These are phyloP conservation scores for Rousettus leschenaultii DNA, from an alignment of 2,113 vertebrate species.

Conservation along the genomic window DNA sequence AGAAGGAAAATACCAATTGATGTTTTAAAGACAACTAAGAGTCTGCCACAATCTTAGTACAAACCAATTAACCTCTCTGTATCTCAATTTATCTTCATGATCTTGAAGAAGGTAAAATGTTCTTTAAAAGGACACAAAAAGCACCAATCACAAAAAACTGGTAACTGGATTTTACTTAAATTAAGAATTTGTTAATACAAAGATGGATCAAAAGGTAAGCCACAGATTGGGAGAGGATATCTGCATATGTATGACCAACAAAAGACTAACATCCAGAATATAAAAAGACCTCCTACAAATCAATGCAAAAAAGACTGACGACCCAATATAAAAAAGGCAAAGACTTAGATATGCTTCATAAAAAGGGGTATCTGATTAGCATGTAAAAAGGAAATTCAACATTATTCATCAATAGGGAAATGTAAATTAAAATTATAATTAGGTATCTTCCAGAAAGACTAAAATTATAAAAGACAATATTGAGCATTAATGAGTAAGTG, in stretches of 20 bases:
- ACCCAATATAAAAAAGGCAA: neutral
- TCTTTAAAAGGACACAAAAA: slow-evolving; percentile 28
- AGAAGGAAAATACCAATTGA: neutral
- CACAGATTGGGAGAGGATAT: neutral
- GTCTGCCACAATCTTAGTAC: neutral
- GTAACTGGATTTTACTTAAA: slow-evolving; percentile 11
- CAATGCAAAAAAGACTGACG: neutral
- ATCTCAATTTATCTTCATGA: slow-evolving; percentile 12
- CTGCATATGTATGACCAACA: neutral
- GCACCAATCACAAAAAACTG: neutral
- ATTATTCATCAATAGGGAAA: slow-evolving; percentile 31
- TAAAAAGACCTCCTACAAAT: neutral
- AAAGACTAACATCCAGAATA: neutral
- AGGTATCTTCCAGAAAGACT: neutral
- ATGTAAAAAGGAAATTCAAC: neutral
- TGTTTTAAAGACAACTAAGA: neutral
- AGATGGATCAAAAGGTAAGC: neutral
- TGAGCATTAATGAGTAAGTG: neutral
- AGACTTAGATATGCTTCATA: neutral
- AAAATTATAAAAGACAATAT: neutral
- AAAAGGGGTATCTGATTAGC: neutral
- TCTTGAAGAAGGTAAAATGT: neutral
- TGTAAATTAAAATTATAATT: slow-evolving; percentile 25
- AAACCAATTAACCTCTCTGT: neutral
- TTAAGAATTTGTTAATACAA: slow-evolving; percentile 32